Evolutionary conservation across 2,888 invertebrate species (phyloP).

Genomic region (Lepidocyrtoides sp.): DNA sequence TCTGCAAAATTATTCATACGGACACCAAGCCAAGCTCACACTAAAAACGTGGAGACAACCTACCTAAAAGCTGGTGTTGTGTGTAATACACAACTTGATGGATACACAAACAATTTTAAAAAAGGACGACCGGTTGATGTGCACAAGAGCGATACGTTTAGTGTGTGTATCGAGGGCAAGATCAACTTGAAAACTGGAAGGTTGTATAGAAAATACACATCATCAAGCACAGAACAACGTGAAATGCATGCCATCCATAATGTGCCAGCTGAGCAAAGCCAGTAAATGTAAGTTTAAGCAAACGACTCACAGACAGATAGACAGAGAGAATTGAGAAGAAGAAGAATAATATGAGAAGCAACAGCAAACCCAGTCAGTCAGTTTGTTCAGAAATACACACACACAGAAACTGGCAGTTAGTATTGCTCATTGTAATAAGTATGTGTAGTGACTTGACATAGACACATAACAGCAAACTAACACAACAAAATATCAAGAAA

Average conservation of each 20-base stretch:
- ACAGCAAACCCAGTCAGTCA: conserved; percentile 45
- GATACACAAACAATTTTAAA: not conserved
- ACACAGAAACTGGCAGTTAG: not conserved
- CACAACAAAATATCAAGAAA: conserved; percentile 74
- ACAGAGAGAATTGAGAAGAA: not conserved
- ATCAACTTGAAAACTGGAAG: conserved; percentile 85
- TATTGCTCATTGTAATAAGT: not conserved
- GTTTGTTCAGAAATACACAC: not conserved
- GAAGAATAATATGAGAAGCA: conserved; percentile 15
- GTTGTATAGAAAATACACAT: conserved; percentile 83
- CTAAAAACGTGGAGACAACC: conserved; percentile 11
- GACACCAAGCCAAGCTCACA: not conserved
- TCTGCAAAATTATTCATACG: too few relatives aligned
- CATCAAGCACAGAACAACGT: conserved; percentile 81
- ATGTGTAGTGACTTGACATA: conserved; percentile 27
- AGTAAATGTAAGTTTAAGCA: conserved; percentile 64
- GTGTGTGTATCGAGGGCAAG: conserved; percentile 85
- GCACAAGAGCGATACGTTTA: conserved; percentile 60
- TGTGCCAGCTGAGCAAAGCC: conserved; percentile 75
- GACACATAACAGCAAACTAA: conserved; percentile 32
- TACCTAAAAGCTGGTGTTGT: too few relatives aligned
- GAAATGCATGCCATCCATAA: conserved; percentile 50
- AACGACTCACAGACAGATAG: conserved; percentile 51
- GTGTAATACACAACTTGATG: not conserved
- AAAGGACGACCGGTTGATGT: conserved; percentile 19